Percentiles rank a stretch among this genome's conserved stretches.
Conservation (phyloP, 2,797 vertebrate species). For the Sebastolobus altivelis region DNA sequence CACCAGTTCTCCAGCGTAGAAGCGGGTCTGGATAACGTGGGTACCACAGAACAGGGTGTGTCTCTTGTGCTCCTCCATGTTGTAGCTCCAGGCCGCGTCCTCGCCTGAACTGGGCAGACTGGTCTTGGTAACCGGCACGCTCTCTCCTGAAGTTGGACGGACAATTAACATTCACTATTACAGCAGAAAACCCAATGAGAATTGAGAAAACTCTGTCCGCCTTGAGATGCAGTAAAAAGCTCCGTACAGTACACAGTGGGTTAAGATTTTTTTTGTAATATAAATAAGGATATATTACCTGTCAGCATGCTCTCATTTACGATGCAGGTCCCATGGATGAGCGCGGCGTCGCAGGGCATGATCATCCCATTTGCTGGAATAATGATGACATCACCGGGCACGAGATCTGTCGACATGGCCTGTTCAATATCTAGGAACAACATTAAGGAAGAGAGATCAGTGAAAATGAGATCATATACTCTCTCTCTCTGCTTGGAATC, state of each 20-base stretch:
- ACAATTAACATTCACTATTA: background rate
- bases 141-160: slow-evolving; percentile 87
- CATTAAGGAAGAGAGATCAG: background rate
- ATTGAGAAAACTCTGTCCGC: background rate
- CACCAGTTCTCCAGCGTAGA: slow-evolving; percentile 93
- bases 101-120: slow-evolving; percentile 89
- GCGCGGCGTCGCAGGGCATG: slow-evolving; percentile 96
- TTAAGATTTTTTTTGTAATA: background rate
- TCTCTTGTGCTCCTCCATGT: slow-evolving; percentile 90
- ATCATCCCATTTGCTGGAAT: slow-evolving; percentile 94
- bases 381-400: slow-evolving; percentile 93
- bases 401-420: slow-evolving; percentile 95
- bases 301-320: slow-evolving; percentile 99
- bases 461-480: no score
- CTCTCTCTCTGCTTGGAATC: no score
- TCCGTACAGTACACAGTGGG: background rate
- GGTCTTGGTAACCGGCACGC: slow-evolving; percentile 96
- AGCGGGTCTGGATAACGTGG: slow-evolving; percentile 94
- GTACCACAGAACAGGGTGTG: slow-evolving; percentile 98
- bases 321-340: slow-evolving; percentile 94
- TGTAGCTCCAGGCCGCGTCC: slow-evolving; percentile 83
- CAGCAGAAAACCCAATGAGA: background rate
- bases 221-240: background rate
- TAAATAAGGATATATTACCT: slow-evolving; percentile 78
- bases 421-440: slow-evolving; percentile 88